These are phyloP conservation scores for Hirundichthys speculiger DNA, from an alignment of 2,113 vertebrate species.

Conservation along the genomic window DNA sequence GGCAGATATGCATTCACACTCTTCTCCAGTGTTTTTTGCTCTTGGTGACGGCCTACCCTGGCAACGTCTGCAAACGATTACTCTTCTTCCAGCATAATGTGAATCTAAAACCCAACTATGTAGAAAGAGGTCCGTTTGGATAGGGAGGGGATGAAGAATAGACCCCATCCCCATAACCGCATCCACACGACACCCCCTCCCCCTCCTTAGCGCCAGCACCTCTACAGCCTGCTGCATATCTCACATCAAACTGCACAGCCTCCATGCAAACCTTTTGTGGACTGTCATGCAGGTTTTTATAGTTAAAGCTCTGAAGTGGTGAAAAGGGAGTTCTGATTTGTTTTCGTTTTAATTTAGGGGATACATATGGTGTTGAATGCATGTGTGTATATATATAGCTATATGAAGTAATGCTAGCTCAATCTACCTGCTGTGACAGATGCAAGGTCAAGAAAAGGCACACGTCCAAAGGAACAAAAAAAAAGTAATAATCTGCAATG, in stretches of 20 bases:
- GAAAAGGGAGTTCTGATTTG: slow-evolving; percentile 89
- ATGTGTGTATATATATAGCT: slow-evolving; percentile 89
- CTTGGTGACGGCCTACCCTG: slow-evolving; percentile 86
- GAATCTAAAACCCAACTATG: slow-evolving; percentile 74
- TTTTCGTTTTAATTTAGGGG: slow-evolving; percentile 83
- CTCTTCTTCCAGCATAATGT: slow-evolving; percentile 83
- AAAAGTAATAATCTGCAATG: slow-evolving; percentile 84
- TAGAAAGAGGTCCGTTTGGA: slow-evolving; percentile 66
- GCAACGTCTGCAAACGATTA: slow-evolving; percentile 88
- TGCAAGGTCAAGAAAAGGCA: slow-evolving; percentile 92
- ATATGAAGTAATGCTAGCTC: slow-evolving; percentile 88
- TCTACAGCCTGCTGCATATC: slow-evolving; percentile 87
- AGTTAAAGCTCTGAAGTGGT: slow-evolving; percentile 87
- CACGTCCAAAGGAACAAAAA: slow-evolving; percentile 87
- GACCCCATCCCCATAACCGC: slow-evolving; percentile 84
- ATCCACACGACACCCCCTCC: slow-evolving; percentile 53
- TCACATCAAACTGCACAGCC: slow-evolving; percentile 80
- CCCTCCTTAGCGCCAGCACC: slow-evolving; percentile 74
- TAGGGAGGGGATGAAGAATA: slow-evolving; percentile 45
- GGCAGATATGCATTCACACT: slow-evolving; percentile 94
- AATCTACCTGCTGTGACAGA: slow-evolving; percentile 94
- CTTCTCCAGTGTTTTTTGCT: slow-evolving; percentile 86
- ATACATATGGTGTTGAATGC: slow-evolving; percentile 92
- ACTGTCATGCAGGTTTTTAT: slow-evolving; percentile 95
- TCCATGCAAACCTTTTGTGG: slow-evolving; percentile 81